Percentiles rank a stretch among this genome's conserved stretches.
These are phyloP conservation scores for Mythimna ferrago DNA, from an alignment of 2,888 invertebrate species.

Conservation along the genomic window DNA sequence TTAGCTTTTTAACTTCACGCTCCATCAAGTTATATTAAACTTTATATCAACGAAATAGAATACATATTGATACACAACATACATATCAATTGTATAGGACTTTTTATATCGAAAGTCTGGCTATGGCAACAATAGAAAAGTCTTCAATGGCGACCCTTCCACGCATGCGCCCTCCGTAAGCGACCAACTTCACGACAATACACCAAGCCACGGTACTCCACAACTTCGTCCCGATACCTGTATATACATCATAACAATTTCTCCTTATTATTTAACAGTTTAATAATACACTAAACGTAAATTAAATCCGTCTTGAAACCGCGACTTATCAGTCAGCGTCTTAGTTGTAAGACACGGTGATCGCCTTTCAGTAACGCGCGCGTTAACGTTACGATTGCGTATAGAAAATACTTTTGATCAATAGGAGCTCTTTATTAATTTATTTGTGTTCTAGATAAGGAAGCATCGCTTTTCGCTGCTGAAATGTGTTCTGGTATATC, in stretches of 20 bases:
- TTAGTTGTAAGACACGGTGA: conserved; percentile 49
- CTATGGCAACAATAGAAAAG: conserved; percentile 84
- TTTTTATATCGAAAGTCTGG: conserved; percentile 79
- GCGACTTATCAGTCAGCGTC: conserved; percentile 45
- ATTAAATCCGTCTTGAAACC: conserved; percentile 84
- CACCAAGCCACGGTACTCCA: conserved; percentile 83
- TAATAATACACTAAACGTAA: conserved; percentile 81
- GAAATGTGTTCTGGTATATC: conserved; percentile 69
- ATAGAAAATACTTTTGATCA: conserved; percentile 83
- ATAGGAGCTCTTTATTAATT: conserved; percentile 87
- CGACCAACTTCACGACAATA: conserved; percentile 81
- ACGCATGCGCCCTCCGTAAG: conserved; percentile 81
- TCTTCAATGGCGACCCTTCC: conserved; percentile 81
- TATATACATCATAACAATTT: conserved; percentile 89
- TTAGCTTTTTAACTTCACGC: conserved; percentile 55
- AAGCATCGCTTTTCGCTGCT: conserved; percentile 75
- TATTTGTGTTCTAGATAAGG: conserved; percentile 86
- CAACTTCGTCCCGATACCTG: conserved; percentile 86
- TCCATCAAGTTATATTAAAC: conserved; percentile 71
- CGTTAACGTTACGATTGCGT: conserved; percentile 57
- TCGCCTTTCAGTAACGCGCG: conserved; percentile 53
- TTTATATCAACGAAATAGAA: conserved; percentile 73
- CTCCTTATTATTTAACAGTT: conserved; percentile 78
- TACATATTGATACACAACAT: conserved; percentile 67
- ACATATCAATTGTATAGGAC: conserved; percentile 66